Conservation (phyloP, 2,797 vertebrate species). For the Pristis pectinata region DNA sequence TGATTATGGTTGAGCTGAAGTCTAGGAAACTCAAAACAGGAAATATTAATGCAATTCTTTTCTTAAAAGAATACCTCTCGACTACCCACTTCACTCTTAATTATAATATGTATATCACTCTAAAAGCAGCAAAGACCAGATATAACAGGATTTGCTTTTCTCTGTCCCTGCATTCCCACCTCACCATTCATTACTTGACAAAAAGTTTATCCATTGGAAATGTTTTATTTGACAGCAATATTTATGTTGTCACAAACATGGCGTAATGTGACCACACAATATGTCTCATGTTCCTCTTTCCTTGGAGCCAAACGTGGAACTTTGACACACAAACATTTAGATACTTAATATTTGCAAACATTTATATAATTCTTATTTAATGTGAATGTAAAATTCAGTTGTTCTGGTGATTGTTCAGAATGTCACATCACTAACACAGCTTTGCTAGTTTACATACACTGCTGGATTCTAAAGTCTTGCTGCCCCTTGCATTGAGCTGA, state of each 20-base stretch:
- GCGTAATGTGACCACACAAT: not conserved
- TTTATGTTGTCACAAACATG: not conserved
- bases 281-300: not conserved
- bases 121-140: not conserved
- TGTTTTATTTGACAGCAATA: not conserved
- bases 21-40: not conserved
- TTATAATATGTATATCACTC: not conserved
- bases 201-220: not conserved
- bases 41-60: not conserved
- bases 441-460: not conserved
- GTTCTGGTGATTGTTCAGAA: not conserved
- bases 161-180: not conserved
- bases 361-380: not conserved
- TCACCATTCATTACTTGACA: not conserved
- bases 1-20: slow-evolving; percentile 1
- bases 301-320: not conserved
- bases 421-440: slow-evolving; percentile 18
- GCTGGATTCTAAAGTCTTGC: not conserved
- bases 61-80: not conserved
- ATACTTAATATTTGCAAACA: not conserved
- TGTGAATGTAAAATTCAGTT: not conserved
- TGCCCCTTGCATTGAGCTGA: slow-evolving; percentile 9
- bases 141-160: not conserved
- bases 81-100: not conserved
- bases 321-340: not conserved